Percentiles rank a stretch among this genome's conserved stretches.
These are phyloP conservation scores for Yponomeuta malinellus DNA, from an alignment of 2,888 invertebrate genomes.

Conservation along the genomic window DNA sequence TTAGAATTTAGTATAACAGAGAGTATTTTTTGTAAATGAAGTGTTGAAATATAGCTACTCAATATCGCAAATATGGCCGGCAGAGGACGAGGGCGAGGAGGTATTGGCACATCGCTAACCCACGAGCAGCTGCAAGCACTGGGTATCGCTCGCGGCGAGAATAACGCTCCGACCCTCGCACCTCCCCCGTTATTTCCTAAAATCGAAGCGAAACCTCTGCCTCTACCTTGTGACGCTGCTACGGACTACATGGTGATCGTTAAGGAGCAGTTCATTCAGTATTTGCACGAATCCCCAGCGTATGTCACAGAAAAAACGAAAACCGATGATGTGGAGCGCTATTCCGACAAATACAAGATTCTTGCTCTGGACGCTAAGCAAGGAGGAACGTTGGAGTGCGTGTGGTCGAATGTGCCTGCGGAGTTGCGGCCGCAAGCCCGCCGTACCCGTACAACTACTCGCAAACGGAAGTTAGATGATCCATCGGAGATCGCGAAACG, in stretches of 20 bases:
- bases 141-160: slow-evolving; percentile 74
- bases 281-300: slow-evolving; percentile 80
- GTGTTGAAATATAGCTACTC: not conserved
- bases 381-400: slow-evolving; percentile 63
- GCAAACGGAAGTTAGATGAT: slow-evolving; percentile 59
- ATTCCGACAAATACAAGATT: slow-evolving; percentile 75
- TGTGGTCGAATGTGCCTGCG: slow-evolving; percentile 78
- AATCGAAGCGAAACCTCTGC: slow-evolving; percentile 73
- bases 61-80: slow-evolving; percentile 45
- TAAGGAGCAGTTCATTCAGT: slow-evolving; percentile 83
- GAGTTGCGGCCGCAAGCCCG: slow-evolving; percentile 75
- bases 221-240: slow-evolving; percentile 70
- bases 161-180: slow-evolving; percentile 63
- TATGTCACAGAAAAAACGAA: slow-evolving; percentile 69
- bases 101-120: slow-evolving; percentile 65
- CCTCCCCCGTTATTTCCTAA: slow-evolving; percentile 78
- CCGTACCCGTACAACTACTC: slow-evolving; percentile 41
- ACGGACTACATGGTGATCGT: slow-evolving; percentile 82
- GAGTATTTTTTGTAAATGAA: not conserved
- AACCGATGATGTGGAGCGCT: slow-evolving; percentile 71
- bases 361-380: slow-evolving; percentile 66
- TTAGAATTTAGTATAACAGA: not conserved
- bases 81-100: slow-evolving; percentile 69
- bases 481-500: slow-evolving; percentile 56
- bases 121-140: slow-evolving; percentile 76